phyloP scores from a whole-genome alignment of 2,888 invertebrate genomes.

The Epinotia demarniana region DNA sequence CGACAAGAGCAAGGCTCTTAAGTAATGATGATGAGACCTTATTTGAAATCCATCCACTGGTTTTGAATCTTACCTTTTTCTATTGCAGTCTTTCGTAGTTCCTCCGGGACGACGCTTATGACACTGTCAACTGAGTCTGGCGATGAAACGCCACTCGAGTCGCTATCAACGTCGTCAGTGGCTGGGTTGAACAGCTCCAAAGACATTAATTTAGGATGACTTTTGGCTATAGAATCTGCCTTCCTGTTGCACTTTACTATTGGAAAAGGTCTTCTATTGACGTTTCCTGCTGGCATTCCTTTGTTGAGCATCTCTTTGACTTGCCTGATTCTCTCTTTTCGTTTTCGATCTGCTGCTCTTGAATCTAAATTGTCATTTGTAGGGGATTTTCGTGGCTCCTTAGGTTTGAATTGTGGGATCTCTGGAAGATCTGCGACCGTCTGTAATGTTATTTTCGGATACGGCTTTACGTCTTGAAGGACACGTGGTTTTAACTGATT shows the following conservation, averaged over 20 bases:
- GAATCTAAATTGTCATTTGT: conserved; percentile 74
- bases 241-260: conserved; percentile 88
- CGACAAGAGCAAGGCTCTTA: too few relatives aligned
- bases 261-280: conserved; percentile 85
- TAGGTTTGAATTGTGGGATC: conserved; percentile 84
- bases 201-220: conserved; percentile 90
- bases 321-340: conserved; percentile 87
- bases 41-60: neutral
- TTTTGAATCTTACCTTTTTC: conserved; percentile 72
- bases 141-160: conserved; percentile 94
- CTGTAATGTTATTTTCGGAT: conserved; percentile 85
- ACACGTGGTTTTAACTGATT: conserved; percentile 72
- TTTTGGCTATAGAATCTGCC: conserved; percentile 86
- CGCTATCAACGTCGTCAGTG: conserved; percentile 95
- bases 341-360: conserved; percentile 80
- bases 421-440: conserved; percentile 86
- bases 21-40: too few relatives aligned
- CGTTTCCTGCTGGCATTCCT: conserved; percentile 86
- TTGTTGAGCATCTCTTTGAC: conserved; percentile 89
- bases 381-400: conserved; percentile 65
- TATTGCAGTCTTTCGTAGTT: conserved; percentile 75
- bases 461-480: conserved; percentile 80
- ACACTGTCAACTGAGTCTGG: conserved; percentile 95
- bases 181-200: conserved; percentile 95
- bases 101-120: conserved; percentile 90